These are phyloP conservation scores for Aricia artaxerxes DNA, from an alignment of 2,888 invertebrate species.

Conservation along the genomic window DNA sequence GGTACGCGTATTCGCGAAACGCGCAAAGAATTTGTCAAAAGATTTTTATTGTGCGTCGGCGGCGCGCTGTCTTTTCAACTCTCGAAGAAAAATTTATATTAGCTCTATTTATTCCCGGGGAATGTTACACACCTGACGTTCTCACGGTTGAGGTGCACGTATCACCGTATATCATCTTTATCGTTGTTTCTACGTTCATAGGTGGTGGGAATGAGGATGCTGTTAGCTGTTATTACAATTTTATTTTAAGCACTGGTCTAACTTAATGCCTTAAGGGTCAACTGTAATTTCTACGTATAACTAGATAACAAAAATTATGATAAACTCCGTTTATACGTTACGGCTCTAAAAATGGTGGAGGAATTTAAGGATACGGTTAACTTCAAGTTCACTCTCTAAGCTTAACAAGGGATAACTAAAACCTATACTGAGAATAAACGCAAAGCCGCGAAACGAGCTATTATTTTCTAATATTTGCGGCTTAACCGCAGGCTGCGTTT, in stretches of 20 bases:
- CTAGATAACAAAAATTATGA: no score
- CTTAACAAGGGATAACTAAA: no score
- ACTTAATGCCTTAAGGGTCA: no score
- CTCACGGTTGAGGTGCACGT: not conserved
- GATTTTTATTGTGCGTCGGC: conserved; percentile 12
- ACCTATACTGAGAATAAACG: not conserved
- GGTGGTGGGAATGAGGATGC: not conserved
- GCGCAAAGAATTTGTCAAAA: conserved; percentile 15
- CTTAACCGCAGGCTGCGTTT: not conserved
- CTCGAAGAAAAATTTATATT: conserved; percentile 4
- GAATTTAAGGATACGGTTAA: no score
- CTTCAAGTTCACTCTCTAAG: no score
- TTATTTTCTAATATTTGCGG: not conserved
- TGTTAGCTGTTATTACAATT: no score
- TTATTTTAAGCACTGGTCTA: no score
- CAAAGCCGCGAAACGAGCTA: not conserved
- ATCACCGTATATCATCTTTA: not conserved
- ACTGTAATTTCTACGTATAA: no score
- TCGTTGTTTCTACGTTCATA: not conserved
- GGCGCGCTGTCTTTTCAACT: conserved; percentile 4
- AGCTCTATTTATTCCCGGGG: not conserved
- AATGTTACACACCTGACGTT: not conserved
- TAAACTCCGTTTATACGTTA: no score
- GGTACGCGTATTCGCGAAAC: not conserved
- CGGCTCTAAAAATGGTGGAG: no score